Conservation (phyloP, 2,888 invertebrate genomes). For the Cistogaster globosa region DNA sequence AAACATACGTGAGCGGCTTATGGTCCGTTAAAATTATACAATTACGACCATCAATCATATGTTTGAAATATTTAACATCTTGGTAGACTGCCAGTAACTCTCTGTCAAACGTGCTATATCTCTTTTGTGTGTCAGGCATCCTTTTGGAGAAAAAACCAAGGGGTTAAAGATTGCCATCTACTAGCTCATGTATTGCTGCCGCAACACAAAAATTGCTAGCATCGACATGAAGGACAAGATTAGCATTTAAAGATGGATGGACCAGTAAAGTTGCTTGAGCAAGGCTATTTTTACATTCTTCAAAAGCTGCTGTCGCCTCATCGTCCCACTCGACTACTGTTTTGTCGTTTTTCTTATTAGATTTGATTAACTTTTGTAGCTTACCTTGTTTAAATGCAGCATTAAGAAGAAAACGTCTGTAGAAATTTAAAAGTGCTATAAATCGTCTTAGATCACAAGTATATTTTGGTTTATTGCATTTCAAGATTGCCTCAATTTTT, state of each 20-base stretch:
- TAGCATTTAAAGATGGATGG: not conserved
- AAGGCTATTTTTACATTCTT: conserved; percentile 48
- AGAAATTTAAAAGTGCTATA: conserved; percentile 52
- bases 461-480: conserved; percentile 55
- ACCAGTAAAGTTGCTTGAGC: not conserved
- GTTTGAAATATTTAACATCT: conserved; percentile 5
- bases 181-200: too few relatives aligned
- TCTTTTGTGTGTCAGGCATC: too few relatives aligned
- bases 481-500: conserved; percentile 54
- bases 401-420: too few relatives aligned
- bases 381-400: too few relatives aligned
- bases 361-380: too few relatives aligned
- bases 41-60: conserved; percentile 16
- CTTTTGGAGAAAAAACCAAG: too few relatives aligned
- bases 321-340: too few relatives aligned
- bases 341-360: too few relatives aligned
- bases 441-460: conserved; percentile 56
- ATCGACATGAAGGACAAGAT: too few relatives aligned
- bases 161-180: too few relatives aligned
- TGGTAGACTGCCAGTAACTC: conserved; percentile 15
- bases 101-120: conserved; percentile 30
- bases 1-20: conserved; percentile 40
- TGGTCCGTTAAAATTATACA: too few relatives aligned
- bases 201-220: too few relatives aligned
- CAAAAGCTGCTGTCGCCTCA: conserved; percentile 60